Percentiles rank a stretch among this genome's conserved stretches.
Evolutionary conservation across 2,888 invertebrate genomes (phyloP).

Genomic region (Actias luna): DNA sequence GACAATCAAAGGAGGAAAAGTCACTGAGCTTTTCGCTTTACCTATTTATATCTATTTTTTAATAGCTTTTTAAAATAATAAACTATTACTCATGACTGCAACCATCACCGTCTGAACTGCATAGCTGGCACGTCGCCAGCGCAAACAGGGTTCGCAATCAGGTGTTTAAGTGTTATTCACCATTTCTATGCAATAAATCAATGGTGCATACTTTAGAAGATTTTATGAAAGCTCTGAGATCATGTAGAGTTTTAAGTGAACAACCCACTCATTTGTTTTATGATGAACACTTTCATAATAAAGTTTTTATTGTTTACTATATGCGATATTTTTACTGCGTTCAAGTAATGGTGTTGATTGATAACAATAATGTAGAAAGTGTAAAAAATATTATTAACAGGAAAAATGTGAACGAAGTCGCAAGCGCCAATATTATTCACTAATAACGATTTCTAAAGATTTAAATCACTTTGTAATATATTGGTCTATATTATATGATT

Average conservation of each 20-base stretch:
- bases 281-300: background rate
- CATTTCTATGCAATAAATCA: constrained; percentile 28
- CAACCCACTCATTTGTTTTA: background rate
- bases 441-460: too few species aligned
- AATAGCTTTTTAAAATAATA: constrained; percentile 2
- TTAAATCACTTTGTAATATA: too few species aligned
- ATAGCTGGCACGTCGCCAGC: constrained; percentile 21
- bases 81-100: constrained; percentile 2
- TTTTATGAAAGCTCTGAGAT: constrained; percentile 9
- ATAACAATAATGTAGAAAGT: too few species aligned
- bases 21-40: too few species aligned
- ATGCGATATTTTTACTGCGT: background rate
- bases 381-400: too few species aligned
- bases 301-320: background rate
- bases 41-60: background rate
- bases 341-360: background rate
- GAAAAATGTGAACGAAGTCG: too few species aligned
- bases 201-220: constrained; percentile 8
- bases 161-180: constrained; percentile 46
- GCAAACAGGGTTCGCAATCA: constrained; percentile 36
- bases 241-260: background rate
- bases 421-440: too few species aligned
- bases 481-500: too few species aligned
- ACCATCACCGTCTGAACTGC: background rate
- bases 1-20: too few species aligned